Evolutionary conservation across 1,140 invertebrate genomes (phyloP), one percentile per base, ranked within the genome.

Genomic region (Mactra quadrangularis): DNA sequence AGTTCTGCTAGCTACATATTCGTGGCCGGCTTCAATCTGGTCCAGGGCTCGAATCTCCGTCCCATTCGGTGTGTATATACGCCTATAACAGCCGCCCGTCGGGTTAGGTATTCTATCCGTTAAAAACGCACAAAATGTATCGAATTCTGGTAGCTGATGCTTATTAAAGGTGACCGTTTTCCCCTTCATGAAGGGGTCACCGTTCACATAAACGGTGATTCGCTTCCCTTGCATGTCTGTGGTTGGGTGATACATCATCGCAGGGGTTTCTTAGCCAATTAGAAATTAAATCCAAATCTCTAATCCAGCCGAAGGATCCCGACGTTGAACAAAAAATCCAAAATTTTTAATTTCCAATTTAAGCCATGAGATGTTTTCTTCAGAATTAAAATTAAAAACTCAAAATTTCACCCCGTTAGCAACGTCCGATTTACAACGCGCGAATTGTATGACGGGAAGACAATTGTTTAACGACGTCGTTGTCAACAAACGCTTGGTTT

Each of bases 401-500:
- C 6, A 41, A 41, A 41, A 41, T 41, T 41, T 41, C 38, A 41
- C 38, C 38, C 15, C 15, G 15, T 6, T 41, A 41, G 38, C 38
- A 15, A 41, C 38, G 38, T 41, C 15, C 6, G 38, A 7, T 15
- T 41, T 41, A 7, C 6, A 41, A 15, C n/a, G 31, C 45, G 59
- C 60, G 76, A 25, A 64, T 50, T 66, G 76, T 1, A 25, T 78
- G 29, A 66, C n/a, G 76, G 76, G 76, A 78, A 78, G 60, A 15
- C 29, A 53, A 9, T 68, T 78, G 66, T 60, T 78, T 47, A 66
- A 53, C 52, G 76, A 66, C 76, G 76, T 78, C 76, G 31, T 13
- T 55, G 62, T 78, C 52, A 22, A 78, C 76, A 78, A 78, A 78
- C 76, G 76, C 76, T 78, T 78, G 76, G 45, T 64, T 78, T 62